phyloP scores from a whole-genome alignment of 1,140 invertebrate genomes.

The Brachionus plicatilis region DNA sequence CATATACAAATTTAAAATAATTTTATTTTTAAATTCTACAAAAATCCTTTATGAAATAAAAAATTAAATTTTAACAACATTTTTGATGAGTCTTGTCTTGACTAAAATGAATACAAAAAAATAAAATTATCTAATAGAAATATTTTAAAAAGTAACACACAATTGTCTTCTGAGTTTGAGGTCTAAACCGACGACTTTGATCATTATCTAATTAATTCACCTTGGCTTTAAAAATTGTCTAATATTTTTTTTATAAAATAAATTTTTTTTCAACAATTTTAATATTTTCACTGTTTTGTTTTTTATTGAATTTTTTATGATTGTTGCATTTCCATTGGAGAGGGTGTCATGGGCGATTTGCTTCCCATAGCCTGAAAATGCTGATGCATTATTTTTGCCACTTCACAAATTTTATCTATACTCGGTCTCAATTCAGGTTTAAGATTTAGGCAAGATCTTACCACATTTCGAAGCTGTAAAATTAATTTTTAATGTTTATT shows the following conservation, averaged over 20 bases:
- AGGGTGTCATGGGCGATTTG: constrained; percentile 20
- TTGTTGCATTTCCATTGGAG: constrained; percentile 21
- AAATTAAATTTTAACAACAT: background rate
- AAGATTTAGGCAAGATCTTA: constrained; percentile 61
- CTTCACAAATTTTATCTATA: constrained; percentile 58
- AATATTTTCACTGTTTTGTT: background rate
- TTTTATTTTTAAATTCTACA: background rate
- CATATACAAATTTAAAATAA: background rate
- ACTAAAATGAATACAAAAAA: background rate
- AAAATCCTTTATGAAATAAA: background rate
- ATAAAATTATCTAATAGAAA: background rate
- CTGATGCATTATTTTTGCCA: constrained; percentile 54
- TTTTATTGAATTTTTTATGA: constrained; percentile 19
- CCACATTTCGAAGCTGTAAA: constrained; percentile 59
- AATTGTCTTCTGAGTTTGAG: background rate
- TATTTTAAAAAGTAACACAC: background rate
- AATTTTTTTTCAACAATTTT: background rate
- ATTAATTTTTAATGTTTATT: background rate
- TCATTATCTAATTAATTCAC: background rate
- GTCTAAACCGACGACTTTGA: background rate
- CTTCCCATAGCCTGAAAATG: constrained; percentile 41
- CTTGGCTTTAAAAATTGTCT: background rate
- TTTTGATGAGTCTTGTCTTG: background rate
- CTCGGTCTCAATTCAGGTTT: constrained; percentile 62
- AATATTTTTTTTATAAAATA: background rate